Evolutionary conservation across 2,888 invertebrate genomes (phyloP).

Genomic region (Arctia plantaginis): DNA sequence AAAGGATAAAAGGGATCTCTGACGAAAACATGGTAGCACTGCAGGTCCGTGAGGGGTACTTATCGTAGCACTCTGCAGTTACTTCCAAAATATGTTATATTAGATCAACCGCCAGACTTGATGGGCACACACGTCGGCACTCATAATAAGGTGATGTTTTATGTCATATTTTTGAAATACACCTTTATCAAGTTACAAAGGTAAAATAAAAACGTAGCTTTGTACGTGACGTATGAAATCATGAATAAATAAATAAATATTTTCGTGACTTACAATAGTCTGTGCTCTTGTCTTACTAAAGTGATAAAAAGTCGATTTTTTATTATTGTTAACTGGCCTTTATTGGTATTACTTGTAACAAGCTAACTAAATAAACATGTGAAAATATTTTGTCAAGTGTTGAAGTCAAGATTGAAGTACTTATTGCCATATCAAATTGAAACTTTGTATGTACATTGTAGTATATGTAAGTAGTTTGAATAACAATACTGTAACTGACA

Average conservation of each 20-base stretch:
- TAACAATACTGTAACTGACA: too few species aligned
- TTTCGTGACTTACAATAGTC: not conserved
- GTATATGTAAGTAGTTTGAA: not conserved
- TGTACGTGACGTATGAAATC: not conserved
- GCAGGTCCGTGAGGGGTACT: not conserved
- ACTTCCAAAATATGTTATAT: conserved; percentile 1
- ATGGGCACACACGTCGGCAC: conserved; percentile 1
- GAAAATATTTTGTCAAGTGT: not conserved
- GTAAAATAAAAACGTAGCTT: conserved; percentile 1
- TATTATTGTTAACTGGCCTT: not conserved
- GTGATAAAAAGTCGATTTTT: not conserved
- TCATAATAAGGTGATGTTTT: not conserved
- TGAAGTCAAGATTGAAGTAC: too few species aligned
- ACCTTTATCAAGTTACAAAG: conserved; percentile 8
- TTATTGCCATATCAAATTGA: too few species aligned
- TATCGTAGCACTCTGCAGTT: not conserved
- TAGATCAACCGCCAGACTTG: conserved; percentile 12
- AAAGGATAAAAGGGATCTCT: too few species aligned
- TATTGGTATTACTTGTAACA: not conserved
- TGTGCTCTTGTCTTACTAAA: not conserved
- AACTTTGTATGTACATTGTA: not conserved
- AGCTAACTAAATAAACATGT: not conserved
- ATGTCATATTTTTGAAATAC: conserved; percentile 14
- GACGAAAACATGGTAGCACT: too few species aligned
- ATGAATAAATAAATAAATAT: not conserved